phyloP scores from a whole-genome alignment of 2,113 vertebrate species.

The Mustelus asterias region DNA sequence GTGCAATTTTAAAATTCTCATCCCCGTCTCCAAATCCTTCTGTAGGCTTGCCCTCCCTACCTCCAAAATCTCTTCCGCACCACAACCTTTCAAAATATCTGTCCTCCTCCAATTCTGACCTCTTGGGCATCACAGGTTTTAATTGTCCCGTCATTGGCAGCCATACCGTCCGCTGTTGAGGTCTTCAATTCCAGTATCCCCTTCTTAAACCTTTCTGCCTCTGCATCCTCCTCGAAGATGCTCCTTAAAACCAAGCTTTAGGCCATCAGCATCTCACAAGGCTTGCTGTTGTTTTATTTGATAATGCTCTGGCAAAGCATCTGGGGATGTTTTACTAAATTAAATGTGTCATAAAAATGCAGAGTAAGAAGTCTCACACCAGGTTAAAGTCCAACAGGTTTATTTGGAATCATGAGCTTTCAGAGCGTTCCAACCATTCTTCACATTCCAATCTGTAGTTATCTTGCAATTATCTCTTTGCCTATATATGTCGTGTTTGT shows the following conservation, averaged over 20 bases:
- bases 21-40: neutral
- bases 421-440: too few relatives aligned
- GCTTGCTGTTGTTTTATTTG: neutral
- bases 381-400: too few relatives aligned
- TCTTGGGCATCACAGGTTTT: neutral
- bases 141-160: neutral
- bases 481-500: too few relatives aligned
- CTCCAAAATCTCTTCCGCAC: neutral
- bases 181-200: neutral
- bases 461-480: too few relatives aligned
- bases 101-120: neutral
- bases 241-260: neutral
- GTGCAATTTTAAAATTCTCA: neutral
- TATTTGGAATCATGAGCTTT: too few relatives aligned
- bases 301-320: neutral
- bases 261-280: neutral
- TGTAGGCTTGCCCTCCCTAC: neutral
- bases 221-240: neutral
- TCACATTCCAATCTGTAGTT: too few relatives aligned
- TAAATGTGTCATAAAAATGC: neutral
- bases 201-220: neutral
- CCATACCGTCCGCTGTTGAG: neutral
- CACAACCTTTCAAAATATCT: neutral
- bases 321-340: neutral
- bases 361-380: neutral